Percentiles rank a stretch among this genome's conserved stretches.
These are phyloP conservation scores for Neoseiulus cucumeris DNA, from an alignment of 1,140 invertebrate species.

Conservation along the genomic window DNA sequence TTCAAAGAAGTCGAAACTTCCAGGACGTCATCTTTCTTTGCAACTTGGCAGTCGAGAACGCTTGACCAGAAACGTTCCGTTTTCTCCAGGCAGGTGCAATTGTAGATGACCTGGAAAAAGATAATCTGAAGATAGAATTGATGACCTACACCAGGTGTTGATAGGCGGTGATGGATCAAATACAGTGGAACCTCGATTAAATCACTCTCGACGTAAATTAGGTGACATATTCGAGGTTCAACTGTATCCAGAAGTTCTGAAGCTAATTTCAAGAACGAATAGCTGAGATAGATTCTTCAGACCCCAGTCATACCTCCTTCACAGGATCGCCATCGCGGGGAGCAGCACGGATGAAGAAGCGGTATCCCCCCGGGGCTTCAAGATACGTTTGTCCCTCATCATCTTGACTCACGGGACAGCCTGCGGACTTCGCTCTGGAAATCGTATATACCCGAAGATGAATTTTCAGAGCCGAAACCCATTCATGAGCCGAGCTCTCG, in stretches of 20 bases:
- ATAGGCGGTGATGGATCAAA: too few species aligned
- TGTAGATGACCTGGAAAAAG: constrained; percentile 12
- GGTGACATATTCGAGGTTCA: too few species aligned
- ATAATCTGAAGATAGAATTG: constrained; percentile 41
- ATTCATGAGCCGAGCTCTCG: neutral
- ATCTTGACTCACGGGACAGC: constrained; percentile 40
- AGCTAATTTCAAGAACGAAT: too few species aligned
- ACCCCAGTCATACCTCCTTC: neutral
- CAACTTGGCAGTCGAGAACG: constrained; percentile 19
- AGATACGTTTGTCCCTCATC: constrained; percentile 38
- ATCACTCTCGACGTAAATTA: too few species aligned
- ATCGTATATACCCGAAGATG: neutral
- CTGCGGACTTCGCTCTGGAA: constrained; percentile 38
- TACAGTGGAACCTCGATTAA: too few species aligned
- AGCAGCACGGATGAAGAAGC: constrained; percentile 56
- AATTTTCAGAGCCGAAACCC: neutral
- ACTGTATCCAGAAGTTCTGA: too few species aligned
- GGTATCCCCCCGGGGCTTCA: constrained; percentile 73
- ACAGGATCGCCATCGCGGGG: constrained; percentile 37
- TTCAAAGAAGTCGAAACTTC: constrained; percentile 14
- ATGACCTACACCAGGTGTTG: too few species aligned
- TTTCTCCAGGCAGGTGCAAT: constrained; percentile 1
- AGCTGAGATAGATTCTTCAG: too few species aligned
- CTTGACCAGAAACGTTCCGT: constrained; percentile 21
- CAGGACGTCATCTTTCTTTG: constrained; percentile 13